Base-by-base conservation (phyloP, 2,888 invertebrate species). In the Antheraea assamensis region DNA sequence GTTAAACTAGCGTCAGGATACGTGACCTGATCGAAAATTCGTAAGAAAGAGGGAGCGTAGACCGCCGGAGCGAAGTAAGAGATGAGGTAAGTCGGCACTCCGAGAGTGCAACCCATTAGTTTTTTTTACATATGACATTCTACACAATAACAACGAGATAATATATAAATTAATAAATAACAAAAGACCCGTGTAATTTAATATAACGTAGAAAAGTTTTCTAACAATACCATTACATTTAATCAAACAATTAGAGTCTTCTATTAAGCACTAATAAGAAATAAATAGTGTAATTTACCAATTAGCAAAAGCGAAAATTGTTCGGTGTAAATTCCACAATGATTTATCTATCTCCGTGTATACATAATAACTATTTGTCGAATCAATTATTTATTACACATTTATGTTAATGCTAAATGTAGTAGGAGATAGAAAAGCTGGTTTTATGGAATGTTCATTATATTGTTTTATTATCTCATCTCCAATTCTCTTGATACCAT, bases 301-400 rank as follows among this genome's bases (percentile, higher is more conserved):
- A 35, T 68, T 68, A 68, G 35, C 42, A 13, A 42, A 42, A 42
- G 42, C 42, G 42, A 80, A 84, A 87, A 87, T 82, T 81, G 85
- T 87, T 88, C 83, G 83, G 84, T 85, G 88, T 90, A 86, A 90
- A 91, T 88, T 85, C 86, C 81, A 77, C 72, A 82, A 84, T 86
- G 87, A 80, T 79, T 81, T 86, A 85, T 85, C 82, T 80, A 79
- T 83, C 82, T 84, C 79, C 80, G 74, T 85, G 81, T 83, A 83
- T 87, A 85, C 83, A 86, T 81, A 89, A 92, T 91, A 92, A 88
- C 90, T 88, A 93, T 93, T 93, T 92, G 93, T 92, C 92, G 88
- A 89, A 90, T 89, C 84, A 86, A 85, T 90, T 92, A 94, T 93
- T 91, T 93, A 93, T 90, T 80, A 79, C 78, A 76, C 80, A 82